phyloP scores from a whole-genome alignment of 30 jellyfish, hydroid and myxozoan genomes.

The Aurelia aurita region DNA sequence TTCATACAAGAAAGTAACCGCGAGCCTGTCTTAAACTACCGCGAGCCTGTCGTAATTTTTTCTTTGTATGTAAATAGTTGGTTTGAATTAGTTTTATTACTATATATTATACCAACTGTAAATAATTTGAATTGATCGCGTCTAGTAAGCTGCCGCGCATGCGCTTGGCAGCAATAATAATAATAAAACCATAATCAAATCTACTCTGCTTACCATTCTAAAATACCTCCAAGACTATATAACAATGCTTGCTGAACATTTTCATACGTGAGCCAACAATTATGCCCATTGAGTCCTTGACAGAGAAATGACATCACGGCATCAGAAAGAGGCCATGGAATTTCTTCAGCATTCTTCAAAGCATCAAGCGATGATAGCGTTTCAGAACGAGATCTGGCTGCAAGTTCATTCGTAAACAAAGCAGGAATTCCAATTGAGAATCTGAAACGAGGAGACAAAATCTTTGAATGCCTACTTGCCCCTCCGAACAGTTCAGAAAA shows the following conservation, averaged over 20 bases:
- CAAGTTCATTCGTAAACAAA: constrained; percentile 73
- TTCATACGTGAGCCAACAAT: constrained; percentile 92
- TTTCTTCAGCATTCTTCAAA: constrained; percentile 68
- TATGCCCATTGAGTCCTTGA: constrained; percentile 80
- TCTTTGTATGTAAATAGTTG: too few species aligned
- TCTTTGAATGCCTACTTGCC: too few species aligned
- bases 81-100: too few species aligned
- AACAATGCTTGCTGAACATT: constrained; percentile 94
- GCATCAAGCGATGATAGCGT: constrained; percentile 74
- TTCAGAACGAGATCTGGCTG: constrained; percentile 64
- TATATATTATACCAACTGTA: too few species aligned
- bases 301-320: constrained; percentile 86
- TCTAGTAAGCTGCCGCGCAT: too few species aligned
- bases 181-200: too few species aligned
- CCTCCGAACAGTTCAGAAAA: too few species aligned
- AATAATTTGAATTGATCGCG: too few species aligned
- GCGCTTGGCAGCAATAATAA: too few species aligned
- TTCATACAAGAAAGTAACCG: too few species aligned
- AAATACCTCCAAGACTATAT: constrained; percentile 89
- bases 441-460: background rate
- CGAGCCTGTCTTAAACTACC: too few species aligned
- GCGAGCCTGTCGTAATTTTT: too few species aligned
- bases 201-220: constrained; percentile 94
- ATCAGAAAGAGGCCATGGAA: constrained; percentile 96
- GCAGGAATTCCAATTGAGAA: constrained; percentile 73